Conservation (phyloP, 1,140 invertebrate genomes). For the Sitobion miscanthi region DNA sequence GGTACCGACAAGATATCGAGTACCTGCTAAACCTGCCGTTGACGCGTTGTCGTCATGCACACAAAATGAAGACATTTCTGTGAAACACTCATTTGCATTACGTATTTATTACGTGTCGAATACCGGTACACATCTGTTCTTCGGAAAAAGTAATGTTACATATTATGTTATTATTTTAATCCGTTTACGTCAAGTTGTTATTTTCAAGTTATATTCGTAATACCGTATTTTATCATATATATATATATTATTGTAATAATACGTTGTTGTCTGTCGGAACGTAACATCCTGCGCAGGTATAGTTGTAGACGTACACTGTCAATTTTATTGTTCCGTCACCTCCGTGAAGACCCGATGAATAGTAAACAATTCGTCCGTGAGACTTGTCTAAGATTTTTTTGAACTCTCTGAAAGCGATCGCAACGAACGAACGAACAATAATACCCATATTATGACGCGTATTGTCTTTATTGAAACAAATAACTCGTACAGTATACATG, state of each 20-base stretch:
- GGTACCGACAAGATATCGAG: neutral
- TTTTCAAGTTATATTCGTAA: neutral
- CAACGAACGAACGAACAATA: neutral
- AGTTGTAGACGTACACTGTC: neutral
- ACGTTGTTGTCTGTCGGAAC: neutral
- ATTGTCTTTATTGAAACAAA: neutral
- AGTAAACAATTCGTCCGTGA: neutral
- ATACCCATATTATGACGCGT: neutral
- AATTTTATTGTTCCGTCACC: neutral
- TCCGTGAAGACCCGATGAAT: neutral
- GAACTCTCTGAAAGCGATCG: neutral
- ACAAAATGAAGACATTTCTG: no score
- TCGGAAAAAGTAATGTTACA: neutral
- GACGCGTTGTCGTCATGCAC: neutral
- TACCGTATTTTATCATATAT: neutral
- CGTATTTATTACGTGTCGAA: neutral
- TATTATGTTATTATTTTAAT: neutral
- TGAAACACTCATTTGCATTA: no score
- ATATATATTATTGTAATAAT: neutral
- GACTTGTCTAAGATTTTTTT: neutral
- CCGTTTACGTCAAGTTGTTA: neutral
- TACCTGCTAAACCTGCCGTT: neutral
- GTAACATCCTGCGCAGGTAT: neutral
- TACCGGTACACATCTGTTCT: neutral
- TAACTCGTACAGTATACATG: neutral